Evolutionary conservation across 2,888 invertebrate species (phyloP).

Genomic region (Actias luna): DNA sequence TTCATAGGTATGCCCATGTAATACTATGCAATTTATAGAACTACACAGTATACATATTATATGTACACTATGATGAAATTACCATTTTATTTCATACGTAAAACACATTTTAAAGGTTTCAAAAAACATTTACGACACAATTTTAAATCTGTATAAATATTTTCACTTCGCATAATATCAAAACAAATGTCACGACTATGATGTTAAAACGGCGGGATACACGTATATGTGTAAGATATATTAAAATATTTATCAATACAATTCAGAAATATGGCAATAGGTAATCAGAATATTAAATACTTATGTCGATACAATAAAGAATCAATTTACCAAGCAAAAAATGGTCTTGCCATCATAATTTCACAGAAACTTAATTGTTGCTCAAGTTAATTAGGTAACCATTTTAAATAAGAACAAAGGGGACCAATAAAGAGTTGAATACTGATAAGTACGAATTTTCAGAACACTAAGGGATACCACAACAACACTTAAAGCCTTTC

Average conservation of each 20-base stretch:
- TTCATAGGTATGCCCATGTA: not conserved
- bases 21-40: too few relatives aligned
- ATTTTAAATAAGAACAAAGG: not conserved
- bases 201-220: not conserved
- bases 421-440: not conserved
- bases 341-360: not conserved
- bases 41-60: not conserved
- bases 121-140: not conserved
- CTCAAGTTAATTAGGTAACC: not conserved
- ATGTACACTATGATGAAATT: too few relatives aligned
- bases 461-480: conserved; percentile 2
- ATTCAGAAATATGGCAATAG: not conserved
- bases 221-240: not conserved
- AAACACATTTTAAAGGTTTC: too few relatives aligned
- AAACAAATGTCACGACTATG: not conserved
- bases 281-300: not conserved
- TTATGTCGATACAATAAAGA: not conserved
- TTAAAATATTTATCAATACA: not conserved
- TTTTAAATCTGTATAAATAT: not conserved
- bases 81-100: too few relatives aligned
- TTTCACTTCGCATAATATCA: not conserved
- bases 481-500: not conserved
- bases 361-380: conserved; percentile 5
- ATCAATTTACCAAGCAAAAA: not conserved
- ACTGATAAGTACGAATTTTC: not conserved